These are phyloP conservation scores for Drosophila pseudotakahashii DNA, from an alignment of 2,888 invertebrate genomes.

Conservation along the genomic window DNA sequence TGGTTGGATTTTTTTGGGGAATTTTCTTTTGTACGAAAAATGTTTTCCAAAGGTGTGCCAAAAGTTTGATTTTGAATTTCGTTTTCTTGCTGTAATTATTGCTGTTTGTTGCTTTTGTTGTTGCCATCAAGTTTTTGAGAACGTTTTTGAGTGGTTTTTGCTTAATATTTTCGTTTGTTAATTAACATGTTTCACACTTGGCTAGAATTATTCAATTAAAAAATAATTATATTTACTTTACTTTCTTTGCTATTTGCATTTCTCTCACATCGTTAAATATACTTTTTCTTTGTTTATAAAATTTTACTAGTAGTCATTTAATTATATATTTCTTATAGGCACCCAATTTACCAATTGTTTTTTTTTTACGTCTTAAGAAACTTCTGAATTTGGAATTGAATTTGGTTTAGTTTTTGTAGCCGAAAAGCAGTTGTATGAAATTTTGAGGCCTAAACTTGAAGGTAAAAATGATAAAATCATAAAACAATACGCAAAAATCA, in stretches of 20 bases:
- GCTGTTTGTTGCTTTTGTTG: constrained; percentile 45
- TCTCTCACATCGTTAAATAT: constrained; percentile 61
- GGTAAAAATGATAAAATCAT: constrained; percentile 8
- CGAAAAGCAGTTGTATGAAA: constrained; percentile 54
- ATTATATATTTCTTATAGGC: constrained; percentile 82
- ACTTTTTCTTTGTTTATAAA: constrained; percentile 70
- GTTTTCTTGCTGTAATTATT: constrained; percentile 53
- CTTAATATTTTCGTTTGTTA: constrained; percentile 40
- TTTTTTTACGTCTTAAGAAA: constrained; percentile 54
- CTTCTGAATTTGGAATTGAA: constrained; percentile 41
- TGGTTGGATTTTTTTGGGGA: constrained; percentile 40
- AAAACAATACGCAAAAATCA: constrained; percentile 21
- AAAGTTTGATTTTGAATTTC: constrained; percentile 70
- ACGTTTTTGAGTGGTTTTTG: constrained; percentile 84
- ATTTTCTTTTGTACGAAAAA: constrained; percentile 67
- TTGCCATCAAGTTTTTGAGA: constrained; percentile 76
- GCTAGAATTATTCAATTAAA: constrained; percentile 49
- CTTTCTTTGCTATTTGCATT: constrained; percentile 57
- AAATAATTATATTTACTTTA: constrained; percentile 51
- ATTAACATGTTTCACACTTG: constrained; percentile 58
- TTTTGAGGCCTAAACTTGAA: constrained; percentile 55
- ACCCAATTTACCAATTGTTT: constrained; percentile 83
- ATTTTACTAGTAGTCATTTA: constrained; percentile 81
- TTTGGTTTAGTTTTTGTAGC: constrained; percentile 32
- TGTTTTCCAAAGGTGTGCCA: constrained; percentile 83